Evolutionary conservation across 2,888 invertebrate species (phyloP), one percentile per base, ranked within the genome.

Genomic region (Maniola hyperantus): DNA sequence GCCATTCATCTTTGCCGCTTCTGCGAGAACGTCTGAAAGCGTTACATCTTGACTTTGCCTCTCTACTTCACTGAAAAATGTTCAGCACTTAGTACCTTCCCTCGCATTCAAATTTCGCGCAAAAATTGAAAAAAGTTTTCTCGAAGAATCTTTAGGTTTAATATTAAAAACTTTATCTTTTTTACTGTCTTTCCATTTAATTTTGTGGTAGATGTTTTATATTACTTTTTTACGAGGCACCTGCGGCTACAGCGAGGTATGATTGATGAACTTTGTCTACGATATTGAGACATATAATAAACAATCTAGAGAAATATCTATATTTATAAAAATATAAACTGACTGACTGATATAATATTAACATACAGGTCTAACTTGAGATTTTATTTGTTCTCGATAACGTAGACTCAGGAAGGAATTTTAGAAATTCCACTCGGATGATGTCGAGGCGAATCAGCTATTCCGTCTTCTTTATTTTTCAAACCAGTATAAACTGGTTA

Each of bases 1-100:
- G 91, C 92, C 91, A 91, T 92, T 92, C 91, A 91, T 92, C 92
- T 91, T 91, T 89, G 88, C 88, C 88, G 89, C 89, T 86, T 87
- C 85, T 89, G 85, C 85, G 86, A 79, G 85, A 85, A 80, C 83
- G 85, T 81, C 86, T 89, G 87, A 88, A 86, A 89, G 87, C 73
- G 89, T 88, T 88, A 89, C 90, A 86, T 85, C 84, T 83, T 88
- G 87, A 89, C 89, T 89, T 88, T 83, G 80, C 84, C 84, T 85
- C 85, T 87, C 83, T 82, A 81, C 81, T 84, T 81, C 82, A 81
- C 82, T 80, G 83, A 83, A 86, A 83, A 83, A 88, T 84, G 81
- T 85, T 88, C 82, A 79, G 80, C 77, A 76, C 82, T 83, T 84
- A 63, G 65, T 55, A 59, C 65, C 66, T 60, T 67, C 63, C 66